Base-by-base conservation (phyloP, 2,888 invertebrate species). In the Silvanus unidentatus region DNA sequence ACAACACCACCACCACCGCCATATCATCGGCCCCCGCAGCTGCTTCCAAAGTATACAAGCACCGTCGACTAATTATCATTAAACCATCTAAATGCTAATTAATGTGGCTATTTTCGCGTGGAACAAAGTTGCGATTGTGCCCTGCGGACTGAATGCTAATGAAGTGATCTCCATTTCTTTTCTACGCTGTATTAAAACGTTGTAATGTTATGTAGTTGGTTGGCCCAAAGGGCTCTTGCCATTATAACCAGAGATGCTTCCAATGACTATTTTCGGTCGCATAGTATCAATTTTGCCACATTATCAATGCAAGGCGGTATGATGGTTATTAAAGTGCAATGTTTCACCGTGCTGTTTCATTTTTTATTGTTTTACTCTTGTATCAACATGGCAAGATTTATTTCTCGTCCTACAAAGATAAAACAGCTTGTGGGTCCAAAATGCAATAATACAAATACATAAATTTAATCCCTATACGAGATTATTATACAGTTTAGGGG, bases 81-180 rank as follows among this genome's bases (percentile, higher is more conserved):
- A 72, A 69, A 67, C 72, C 71, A 73, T 74, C 73, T 74, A 74
- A 74, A 74, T 72, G 74, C 73, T 74, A 74, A 74, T 74, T 75
- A 74, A 74, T 74, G 73, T 69, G 63, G 69, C 70, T 67, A 71
- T 72, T 71, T 70, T 72, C 71, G 68, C 66, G 64, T 61, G 63
- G 66, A 65, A 65, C 67, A 62, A 62, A 61, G 64, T 65, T 58
- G 64, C 65, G 68, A 67, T 68, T 63, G 64, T 59, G 62, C 66
- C 69, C 66, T 60, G 62, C 64, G 68, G 69, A 63, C 67, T 59
- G 70, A 62, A 73, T 73, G 71, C 70, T 72, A 73, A 74, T 73
- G 69, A 70, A 67, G 59, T 64, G 62, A 58, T 47, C 55, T 52
- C 47, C 45, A 47, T 47, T 50, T 48, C 50, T 52, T 47, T 50